A percentile compares a stretch with the other conserved stretches of the same genome.
These are phyloP conservation scores for Cephus rjabovi DNA, from an alignment of 2,888 invertebrate genomes.

Conservation along the genomic window DNA sequence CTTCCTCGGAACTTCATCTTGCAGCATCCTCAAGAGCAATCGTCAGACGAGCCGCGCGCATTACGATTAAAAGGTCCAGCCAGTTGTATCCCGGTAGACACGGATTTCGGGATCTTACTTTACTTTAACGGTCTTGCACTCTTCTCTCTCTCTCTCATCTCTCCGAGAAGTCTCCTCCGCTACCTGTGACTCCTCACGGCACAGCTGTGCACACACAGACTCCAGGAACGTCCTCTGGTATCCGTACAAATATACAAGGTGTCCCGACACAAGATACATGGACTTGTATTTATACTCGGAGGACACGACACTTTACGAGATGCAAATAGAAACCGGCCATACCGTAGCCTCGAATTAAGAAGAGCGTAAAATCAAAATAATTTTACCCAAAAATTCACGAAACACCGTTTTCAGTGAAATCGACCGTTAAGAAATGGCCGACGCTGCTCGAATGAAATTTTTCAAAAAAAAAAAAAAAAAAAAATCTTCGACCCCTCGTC, in stretches of 20 bases:
- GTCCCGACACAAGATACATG: not conserved
- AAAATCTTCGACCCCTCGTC: not conserved
- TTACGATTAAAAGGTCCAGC: not conserved
- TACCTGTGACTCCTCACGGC: not conserved
- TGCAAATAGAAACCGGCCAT: not conserved
- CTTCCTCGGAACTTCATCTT: not conserved
- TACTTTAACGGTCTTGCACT: not conserved
- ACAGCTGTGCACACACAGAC: not conserved
- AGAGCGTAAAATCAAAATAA: not conserved
- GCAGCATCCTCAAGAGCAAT: not conserved
- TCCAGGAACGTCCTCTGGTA: not conserved
- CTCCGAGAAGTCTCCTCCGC: not conserved
- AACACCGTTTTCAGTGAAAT: fast-evolving
- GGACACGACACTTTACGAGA: not conserved
- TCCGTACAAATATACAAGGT: not conserved
- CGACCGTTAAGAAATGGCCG: fast-evolving
- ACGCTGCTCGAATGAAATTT: not conserved
- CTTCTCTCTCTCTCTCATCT: not conserved
- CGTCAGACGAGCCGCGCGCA: not conserved
- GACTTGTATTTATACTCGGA: not conserved
- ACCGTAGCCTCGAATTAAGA: not conserved
- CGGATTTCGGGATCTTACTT: not conserved
- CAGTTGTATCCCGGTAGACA: not conserved
- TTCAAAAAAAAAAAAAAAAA: not conserved
- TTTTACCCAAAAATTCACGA: not conserved